phyloP scores from a whole-genome alignment of 2,888 invertebrate genomes.

The Tupiocoris notatus region DNA sequence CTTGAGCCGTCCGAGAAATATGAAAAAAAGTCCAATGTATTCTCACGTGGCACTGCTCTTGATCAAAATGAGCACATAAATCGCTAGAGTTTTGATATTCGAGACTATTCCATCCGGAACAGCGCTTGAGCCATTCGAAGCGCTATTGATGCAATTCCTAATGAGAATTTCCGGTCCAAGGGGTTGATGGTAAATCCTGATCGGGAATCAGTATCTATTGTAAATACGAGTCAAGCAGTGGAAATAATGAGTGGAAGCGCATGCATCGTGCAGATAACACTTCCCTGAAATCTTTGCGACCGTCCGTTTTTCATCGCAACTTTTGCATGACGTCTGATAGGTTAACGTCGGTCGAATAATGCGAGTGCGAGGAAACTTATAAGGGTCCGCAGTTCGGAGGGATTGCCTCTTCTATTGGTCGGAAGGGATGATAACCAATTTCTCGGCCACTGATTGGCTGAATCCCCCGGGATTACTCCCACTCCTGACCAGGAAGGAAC shows the following conservation, averaged over 20 bases:
- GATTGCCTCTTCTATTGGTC: constrained; percentile 9
- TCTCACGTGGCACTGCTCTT: no score
- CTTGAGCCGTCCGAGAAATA: no score
- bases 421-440: constrained; percentile 36
- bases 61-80: no score
- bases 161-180: no score
- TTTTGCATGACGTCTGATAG: constrained; percentile 2
- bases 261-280: background rate
- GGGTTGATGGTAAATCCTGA: no score
- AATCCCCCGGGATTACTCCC: constrained; percentile 10
- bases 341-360: background rate
- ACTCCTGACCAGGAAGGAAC: background rate
- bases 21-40: no score
- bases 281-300: background rate
- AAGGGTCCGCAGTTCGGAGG: background rate
- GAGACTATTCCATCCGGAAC: no score
- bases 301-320: background rate
- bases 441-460: constrained; percentile 40
- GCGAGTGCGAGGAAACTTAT: background rate
- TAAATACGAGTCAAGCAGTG: no score
- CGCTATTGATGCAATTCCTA: no score
- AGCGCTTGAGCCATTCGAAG: no score
- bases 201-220: no score
- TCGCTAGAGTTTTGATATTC: no score
- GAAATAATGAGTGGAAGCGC: background rate